These are phyloP conservation scores for Anorthoa munda DNA, from an alignment of 2,888 invertebrate species.

Conservation along the genomic window DNA sequence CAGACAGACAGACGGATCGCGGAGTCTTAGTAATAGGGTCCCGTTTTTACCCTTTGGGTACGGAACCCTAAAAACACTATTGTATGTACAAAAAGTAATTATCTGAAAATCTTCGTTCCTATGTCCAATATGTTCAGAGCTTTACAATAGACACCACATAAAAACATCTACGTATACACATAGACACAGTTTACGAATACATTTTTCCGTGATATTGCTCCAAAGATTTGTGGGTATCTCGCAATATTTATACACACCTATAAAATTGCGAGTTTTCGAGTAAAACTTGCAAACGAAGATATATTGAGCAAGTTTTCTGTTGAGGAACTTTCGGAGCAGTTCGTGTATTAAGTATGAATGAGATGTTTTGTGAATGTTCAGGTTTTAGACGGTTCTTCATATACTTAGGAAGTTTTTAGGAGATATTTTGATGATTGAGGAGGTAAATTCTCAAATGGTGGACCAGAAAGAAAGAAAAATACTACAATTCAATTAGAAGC, in stretches of 20 bases:
- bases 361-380: constrained; percentile 25
- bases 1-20: too few relatives aligned
- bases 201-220: constrained; percentile 84
- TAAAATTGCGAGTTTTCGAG: constrained; percentile 30
- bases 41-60: too few relatives aligned
- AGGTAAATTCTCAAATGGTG: too few relatives aligned
- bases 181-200: constrained; percentile 76
- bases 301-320: constrained; percentile 61
- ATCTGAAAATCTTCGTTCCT: neutral
- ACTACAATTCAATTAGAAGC: neutral
- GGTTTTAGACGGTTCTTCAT: neutral
- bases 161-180: constrained; percentile 36
- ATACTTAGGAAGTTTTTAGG: neutral
- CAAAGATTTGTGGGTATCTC: constrained; percentile 76
- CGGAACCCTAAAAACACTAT: too few relatives aligned
- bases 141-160: constrained; percentile 25
- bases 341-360: constrained; percentile 39
- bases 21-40: too few relatives aligned
- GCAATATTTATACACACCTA: constrained; percentile 50
- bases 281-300: constrained; percentile 59
- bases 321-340: constrained; percentile 38
- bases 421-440: neutral
- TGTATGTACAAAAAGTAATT: neutral
- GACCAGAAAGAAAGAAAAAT: neutral
- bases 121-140: neutral